phyloP scores from a whole-genome alignment of 2,888 invertebrate genomes.

The Epistrophe eligans region DNA sequence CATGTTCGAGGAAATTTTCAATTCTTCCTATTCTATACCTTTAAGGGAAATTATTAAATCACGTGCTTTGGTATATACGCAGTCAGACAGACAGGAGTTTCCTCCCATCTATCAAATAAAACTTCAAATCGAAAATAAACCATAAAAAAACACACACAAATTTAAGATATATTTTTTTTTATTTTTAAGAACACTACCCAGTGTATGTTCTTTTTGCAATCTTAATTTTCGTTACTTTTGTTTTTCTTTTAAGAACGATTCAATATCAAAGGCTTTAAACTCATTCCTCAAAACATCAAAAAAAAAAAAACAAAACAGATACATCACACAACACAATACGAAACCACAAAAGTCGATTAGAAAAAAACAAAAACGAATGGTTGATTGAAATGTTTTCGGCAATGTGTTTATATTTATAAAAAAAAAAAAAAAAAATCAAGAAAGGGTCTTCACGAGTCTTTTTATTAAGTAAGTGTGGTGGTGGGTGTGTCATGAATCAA shows the following conservation, averaged over 20 bases:
- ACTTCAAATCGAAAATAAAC: constrained; percentile 26
- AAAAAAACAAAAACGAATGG: constrained; percentile 31
- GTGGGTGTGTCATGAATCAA: constrained; percentile 52
- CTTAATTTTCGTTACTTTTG: constrained; percentile 7
- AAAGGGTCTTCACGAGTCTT: constrained; percentile 17
- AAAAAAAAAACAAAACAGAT: not conserved
- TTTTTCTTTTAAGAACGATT: not conserved
- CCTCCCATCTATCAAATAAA: constrained; percentile 56
- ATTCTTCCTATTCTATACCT: not conserved
- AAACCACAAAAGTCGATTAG: constrained; percentile 58
- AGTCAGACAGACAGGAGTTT: constrained; percentile 52
- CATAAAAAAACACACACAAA: not conserved
- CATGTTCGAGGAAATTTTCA: constrained; percentile 18
- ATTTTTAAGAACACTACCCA: constrained; percentile 9
- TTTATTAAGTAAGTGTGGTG: constrained; percentile 6
- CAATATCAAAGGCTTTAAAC: constrained; percentile 30
- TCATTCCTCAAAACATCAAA: not conserved
- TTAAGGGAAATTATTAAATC: constrained; percentile 47
- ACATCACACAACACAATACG: constrained; percentile 1
- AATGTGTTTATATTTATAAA: constrained; percentile 61
- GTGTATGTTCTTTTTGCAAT: constrained; percentile 44
- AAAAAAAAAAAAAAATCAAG: constrained; percentile 29
- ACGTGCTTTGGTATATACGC: constrained; percentile 54
- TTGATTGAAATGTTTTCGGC: constrained; percentile 72
- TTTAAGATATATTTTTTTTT: not conserved